Evolutionary conservation across 2,113 vertebrate species (phyloP).

Genomic region (Piliocolobus tephrosceles): DNA sequence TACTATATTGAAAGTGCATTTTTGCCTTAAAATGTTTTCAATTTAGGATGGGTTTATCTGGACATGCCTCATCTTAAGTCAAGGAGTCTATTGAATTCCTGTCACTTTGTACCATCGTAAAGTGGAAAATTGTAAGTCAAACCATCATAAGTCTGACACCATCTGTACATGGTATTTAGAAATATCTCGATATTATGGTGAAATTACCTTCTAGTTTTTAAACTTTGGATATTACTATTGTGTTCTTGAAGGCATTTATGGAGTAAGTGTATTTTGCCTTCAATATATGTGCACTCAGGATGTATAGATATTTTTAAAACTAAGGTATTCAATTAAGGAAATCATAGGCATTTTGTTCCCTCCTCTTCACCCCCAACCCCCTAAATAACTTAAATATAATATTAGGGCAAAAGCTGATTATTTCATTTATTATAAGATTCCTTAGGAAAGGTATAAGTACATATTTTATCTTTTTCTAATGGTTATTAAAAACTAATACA

Average conservation of each 20-base stretch:
- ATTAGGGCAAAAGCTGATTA: background rate
- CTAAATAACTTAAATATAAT: background rate
- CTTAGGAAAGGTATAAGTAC: background rate
- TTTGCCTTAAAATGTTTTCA: background rate
- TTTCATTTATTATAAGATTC: background rate
- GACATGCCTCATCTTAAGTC: background rate
- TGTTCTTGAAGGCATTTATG: background rate
- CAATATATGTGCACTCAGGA: background rate
- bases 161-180: background rate
- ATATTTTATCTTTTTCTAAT: background rate
- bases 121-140: background rate
- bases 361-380: background rate
- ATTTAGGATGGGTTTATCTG: background rate
- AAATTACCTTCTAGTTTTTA: constrained; percentile 25
- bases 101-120: background rate
- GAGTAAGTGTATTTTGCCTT: background rate
- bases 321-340: background rate
- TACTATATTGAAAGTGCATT: background rate
- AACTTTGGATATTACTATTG: constrained; percentile 17
- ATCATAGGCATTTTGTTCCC: background rate
- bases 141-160: background rate
- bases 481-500: background rate
- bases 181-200: background rate
- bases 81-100: background rate
- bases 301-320: background rate